Conservation (phyloP, 2,888 invertebrate species). For the Dasysyrphus albostriatus region DNA sequence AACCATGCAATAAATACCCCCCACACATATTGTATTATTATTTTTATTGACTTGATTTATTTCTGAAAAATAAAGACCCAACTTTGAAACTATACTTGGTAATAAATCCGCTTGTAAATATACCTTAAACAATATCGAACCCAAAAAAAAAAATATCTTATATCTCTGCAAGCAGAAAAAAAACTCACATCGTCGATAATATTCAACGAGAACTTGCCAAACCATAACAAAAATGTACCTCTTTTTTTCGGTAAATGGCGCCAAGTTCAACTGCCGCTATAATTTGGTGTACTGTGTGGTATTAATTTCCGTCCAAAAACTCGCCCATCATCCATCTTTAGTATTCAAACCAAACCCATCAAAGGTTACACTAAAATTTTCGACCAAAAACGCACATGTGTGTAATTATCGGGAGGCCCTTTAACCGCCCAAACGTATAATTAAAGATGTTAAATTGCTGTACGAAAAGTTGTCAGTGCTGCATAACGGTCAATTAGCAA, state of each 20-base stretch:
- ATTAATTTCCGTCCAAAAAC: slow-evolving; percentile 10
- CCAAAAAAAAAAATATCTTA: background rate
- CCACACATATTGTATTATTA: background rate
- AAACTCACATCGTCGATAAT: background rate
- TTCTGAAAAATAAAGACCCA: slow-evolving; percentile 15
- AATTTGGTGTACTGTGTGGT: background rate
- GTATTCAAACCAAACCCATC: slow-evolving; percentile 23
- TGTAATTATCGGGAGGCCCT: slow-evolving; percentile 37
- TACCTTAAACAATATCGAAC: background rate
- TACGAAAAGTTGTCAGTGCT: slow-evolving; percentile 51
- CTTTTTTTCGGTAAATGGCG: slow-evolving; percentile 8
- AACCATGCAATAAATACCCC: slow-evolving; percentile 24
- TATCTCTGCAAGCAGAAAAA: background rate
- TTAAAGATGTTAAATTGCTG: slow-evolving; percentile 34
- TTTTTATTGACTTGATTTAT: slow-evolving; percentile 59
- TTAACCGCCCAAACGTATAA: slow-evolving; percentile 39
- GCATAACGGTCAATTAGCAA: slow-evolving; percentile 64
- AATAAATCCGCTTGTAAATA: slow-evolving; percentile 26
- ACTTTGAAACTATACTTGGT: slow-evolving; percentile 11
- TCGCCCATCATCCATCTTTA: slow-evolving; percentile 14
- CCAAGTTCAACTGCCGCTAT: slow-evolving; percentile 21
- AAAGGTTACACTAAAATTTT: slow-evolving; percentile 15
- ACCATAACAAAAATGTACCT: background rate
- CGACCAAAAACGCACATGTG: background rate
- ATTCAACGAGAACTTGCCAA: slow-evolving; percentile 13